Conservation (phyloP, 2,113 vertebrate species). For the Mesembrinibis cayennensis region DNA sequence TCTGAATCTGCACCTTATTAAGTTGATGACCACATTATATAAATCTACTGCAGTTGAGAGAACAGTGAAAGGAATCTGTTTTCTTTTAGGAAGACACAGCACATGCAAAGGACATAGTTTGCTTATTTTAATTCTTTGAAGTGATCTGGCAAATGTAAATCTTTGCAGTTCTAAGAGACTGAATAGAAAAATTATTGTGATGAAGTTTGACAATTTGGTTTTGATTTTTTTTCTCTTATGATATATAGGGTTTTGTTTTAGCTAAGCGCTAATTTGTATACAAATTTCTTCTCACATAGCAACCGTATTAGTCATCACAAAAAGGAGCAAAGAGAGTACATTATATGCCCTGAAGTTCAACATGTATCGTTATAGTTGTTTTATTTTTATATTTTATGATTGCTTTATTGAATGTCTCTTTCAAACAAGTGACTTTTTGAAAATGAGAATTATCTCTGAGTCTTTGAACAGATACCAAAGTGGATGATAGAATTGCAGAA, state of each 20-base stretch:
- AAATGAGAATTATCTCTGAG: constrained; percentile 31
- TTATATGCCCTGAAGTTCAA: background rate
- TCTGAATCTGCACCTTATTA: constrained; percentile 6
- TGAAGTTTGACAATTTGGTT: background rate
- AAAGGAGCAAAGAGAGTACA: background rate
- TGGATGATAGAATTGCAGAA: constrained; percentile 61
- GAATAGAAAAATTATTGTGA: background rate
- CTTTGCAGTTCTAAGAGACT: background rate
- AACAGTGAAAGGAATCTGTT: constrained; percentile 3
- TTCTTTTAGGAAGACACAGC: background rate
- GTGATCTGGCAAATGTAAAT: constrained; percentile 3
- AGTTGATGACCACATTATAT: background rate
- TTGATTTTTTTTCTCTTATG: background rate
- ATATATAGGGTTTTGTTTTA: background rate
- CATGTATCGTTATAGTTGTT: background rate
- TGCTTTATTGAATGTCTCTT: constrained; percentile 36
- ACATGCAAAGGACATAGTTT: background rate
- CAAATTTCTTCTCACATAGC: background rate
- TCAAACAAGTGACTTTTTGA: constrained; percentile 39
- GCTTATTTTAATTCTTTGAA: constrained; percentile 24
- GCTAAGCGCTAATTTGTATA: constrained; percentile 14
- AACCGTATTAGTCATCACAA: constrained; percentile 28
- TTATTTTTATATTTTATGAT: constrained; percentile 39
- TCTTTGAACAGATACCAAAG: constrained; percentile 44
- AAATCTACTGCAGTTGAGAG: background rate